phyloP scores from a whole-genome alignment of 2,888 invertebrate species.

The Palloptera scutellata region DNA sequence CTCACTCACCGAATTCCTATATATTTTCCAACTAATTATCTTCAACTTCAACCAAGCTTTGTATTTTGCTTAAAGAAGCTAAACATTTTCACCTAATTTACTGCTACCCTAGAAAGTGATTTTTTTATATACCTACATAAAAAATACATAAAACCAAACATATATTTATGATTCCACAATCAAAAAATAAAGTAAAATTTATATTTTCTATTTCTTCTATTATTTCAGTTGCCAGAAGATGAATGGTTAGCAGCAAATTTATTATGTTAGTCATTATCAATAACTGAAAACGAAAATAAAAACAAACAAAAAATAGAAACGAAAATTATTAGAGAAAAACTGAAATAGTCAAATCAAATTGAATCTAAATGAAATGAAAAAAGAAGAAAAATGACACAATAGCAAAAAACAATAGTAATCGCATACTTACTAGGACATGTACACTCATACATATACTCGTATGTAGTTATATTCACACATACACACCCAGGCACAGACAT shows the following conservation, averaged over 20 bases:
- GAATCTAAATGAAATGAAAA: constrained; percentile 28
- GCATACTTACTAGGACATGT: constrained; percentile 20
- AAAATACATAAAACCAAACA: no score
- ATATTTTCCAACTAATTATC: not conserved
- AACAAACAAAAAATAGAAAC: constrained; percentile 26
- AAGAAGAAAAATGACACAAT: not conserved
- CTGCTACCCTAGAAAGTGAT: no score
- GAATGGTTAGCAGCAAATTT: constrained; percentile 89
- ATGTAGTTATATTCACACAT: constrained; percentile 27
- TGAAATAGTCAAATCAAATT: constrained; percentile 25
- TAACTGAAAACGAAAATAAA: constrained; percentile 13
- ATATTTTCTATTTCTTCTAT: constrained; percentile 48
- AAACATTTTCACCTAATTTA: no score
- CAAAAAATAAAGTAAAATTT: not conserved
- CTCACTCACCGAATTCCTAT: not conserved
- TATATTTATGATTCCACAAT: no score
- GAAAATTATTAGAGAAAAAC: constrained; percentile 22
- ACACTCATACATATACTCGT: constrained; percentile 28
- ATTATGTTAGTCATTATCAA: constrained; percentile 72
- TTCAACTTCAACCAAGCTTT: no score
- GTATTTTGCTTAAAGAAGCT: no score
- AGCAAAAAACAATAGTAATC: constrained; percentile 23
- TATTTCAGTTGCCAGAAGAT: constrained; percentile 82
- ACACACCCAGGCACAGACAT: not conserved
- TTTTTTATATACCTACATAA: no score